Percentiles rank a stretch among this genome's conserved stretches.
Conservation (phyloP, 1,140 invertebrate species). For the Ceratoteleas bidentatus region DNA sequence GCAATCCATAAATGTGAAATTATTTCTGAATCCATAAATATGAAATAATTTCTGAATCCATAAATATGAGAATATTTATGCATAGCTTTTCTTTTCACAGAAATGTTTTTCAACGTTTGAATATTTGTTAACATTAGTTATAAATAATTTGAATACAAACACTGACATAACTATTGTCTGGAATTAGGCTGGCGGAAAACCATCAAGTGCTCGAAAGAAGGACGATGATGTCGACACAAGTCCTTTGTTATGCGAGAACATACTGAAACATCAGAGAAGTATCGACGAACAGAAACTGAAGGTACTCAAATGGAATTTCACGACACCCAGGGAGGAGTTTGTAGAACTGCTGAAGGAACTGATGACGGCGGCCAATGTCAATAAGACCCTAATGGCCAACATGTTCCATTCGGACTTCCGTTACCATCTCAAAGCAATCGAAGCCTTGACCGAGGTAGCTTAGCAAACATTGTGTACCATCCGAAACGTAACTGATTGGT, state of each 20-base stretch:
- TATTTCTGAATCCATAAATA: too few species aligned
- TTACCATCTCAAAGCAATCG: slow-evolving; percentile 97
- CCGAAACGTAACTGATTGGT: too few species aligned
- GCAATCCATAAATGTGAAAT: too few species aligned
- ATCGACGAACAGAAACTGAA: slow-evolving; percentile 96
- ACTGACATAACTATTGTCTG: neutral
- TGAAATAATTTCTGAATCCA: too few species aligned
- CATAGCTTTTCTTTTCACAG: too few species aligned
- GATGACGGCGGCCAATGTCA: slow-evolving; percentile 93
- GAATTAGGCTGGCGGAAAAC: slow-evolving; percentile 65
- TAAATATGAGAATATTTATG: too few species aligned
- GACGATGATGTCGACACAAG: slow-evolving; percentile 93
- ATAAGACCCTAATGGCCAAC: slow-evolving; percentile 91
- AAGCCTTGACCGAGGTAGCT: slow-evolving; percentile 89
- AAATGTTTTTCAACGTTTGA: too few species aligned
- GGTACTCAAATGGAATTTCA: slow-evolving; percentile 98
- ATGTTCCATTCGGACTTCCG: slow-evolving; percentile 98
- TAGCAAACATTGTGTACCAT: too few species aligned
- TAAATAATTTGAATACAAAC: neutral
- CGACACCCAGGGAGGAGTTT: slow-evolving; percentile 95
- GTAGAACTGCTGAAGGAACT: slow-evolving; percentile 94
- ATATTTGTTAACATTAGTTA: too few species aligned
- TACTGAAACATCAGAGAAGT: slow-evolving; percentile 93
- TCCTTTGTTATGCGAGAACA: slow-evolving; percentile 91
- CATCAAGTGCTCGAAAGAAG: slow-evolving; percentile 85